phyloP scores from a whole-genome alignment of 1,140 invertebrate genomes.

The Coptotermes formosanus region DNA sequence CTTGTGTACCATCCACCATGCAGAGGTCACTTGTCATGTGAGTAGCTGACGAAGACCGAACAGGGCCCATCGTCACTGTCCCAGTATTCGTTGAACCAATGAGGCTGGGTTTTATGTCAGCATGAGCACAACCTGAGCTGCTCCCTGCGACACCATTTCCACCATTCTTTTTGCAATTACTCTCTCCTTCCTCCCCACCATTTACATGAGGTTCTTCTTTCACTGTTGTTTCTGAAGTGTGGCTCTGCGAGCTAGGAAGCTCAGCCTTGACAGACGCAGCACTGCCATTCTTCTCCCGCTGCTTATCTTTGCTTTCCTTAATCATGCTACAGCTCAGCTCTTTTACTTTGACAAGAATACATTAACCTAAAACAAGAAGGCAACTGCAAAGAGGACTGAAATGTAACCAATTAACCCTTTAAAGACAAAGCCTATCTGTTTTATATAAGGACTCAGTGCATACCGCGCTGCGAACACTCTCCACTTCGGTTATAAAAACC shows the following conservation, averaged over 20 bases:
- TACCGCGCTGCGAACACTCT: too few species aligned
- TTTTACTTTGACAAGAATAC: background rate
- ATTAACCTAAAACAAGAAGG: background rate
- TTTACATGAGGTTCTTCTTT: constrained; percentile 28
- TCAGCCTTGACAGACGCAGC: constrained; percentile 25
- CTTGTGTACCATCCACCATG: constrained; percentile 24
- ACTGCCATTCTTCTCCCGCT: constrained; percentile 31
- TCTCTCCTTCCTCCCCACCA: constrained; percentile 27
- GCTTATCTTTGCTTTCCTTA: constrained; percentile 31
- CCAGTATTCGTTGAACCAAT: constrained; percentile 16
- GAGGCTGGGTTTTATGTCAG: constrained; percentile 9
- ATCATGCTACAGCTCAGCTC: constrained; percentile 18
- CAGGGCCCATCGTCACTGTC: background rate
- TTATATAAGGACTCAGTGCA: too few species aligned
- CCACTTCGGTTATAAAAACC: too few species aligned
- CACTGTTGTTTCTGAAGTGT: constrained; percentile 24
- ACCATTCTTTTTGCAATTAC: constrained; percentile 21
- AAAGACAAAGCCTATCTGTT: too few species aligned
- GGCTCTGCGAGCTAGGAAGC: constrained; percentile 2
- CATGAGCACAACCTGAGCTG: constrained; percentile 6
- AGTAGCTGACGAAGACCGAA: constrained; percentile 14
- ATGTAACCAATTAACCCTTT: background rate
- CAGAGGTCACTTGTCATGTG: constrained; percentile 23
- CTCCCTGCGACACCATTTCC: background rate
- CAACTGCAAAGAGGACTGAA: background rate